Percentiles rank a stretch among this genome's conserved stretches.
These are phyloP conservation scores for Rhinichthys osculus DNA, from an alignment of 2,797 vertebrate species.

Conservation along the genomic window DNA sequence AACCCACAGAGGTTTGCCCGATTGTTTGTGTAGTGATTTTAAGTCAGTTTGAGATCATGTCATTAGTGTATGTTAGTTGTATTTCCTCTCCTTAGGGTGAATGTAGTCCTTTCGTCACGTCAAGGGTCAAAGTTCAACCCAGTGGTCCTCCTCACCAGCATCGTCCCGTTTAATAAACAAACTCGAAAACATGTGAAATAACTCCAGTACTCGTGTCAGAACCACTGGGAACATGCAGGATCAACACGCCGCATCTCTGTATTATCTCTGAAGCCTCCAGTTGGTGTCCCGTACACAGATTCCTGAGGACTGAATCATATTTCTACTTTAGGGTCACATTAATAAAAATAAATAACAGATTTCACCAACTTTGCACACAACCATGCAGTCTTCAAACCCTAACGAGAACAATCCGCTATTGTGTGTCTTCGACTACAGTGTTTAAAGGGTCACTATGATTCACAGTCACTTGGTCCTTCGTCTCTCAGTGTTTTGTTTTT, in stretches of 20 bases:
- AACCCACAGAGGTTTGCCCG: conserved; percentile 60
- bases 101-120: neutral
- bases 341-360: too few relatives aligned
- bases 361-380: neutral
- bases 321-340: neutral
- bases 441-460: neutral
- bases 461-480: conserved; percentile 1
- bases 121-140: conserved; percentile 16
- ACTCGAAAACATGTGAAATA: conserved; percentile 8
- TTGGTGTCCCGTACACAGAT: neutral
- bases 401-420: neutral
- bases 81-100: neutral
- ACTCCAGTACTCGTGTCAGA: neutral
- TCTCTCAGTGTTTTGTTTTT: neutral
- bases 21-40: conserved; percentile 60
- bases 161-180: conserved; percentile 21
- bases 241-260: neutral
- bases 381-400: neutral
- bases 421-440: neutral
- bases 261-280: neutral
- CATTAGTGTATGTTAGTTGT: conserved; percentile 1
- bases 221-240: neutral
- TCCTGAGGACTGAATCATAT: neutral
- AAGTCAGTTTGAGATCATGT: conserved; percentile 67
- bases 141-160: conserved; percentile 12